Base-by-base conservation (phyloP, 2,113 vertebrate species). In the Scolopax mira region DNA sequence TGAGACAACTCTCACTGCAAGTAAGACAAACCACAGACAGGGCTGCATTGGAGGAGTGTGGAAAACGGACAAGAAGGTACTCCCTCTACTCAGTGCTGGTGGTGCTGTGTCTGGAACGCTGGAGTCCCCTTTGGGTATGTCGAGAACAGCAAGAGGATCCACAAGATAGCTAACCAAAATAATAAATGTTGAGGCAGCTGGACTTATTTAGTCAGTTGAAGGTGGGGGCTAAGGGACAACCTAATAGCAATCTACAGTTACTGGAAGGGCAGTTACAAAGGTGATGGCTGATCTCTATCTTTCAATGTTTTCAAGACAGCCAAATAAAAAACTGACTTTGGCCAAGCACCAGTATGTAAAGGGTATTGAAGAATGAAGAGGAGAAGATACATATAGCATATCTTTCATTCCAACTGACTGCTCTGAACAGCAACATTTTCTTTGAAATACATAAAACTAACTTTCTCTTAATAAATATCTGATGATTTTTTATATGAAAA, bases 301-400 rank as follows among this genome's bases (percentile, higher is more conserved):
- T 35, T 67, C 52, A 39, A 1, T 8, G 8, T n/a, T 57, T 85
- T 71, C 37, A 72, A 62, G 41, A 46, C 8, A 46, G 10, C 6
- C 24, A 61, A 41, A 66, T n/a, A n/a, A n/a, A 42, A 42, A 42
- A 42, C 41, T 57, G 30, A 57, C 33, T 67, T 77, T 37, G 69
- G n/a, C 16, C 18, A 66, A 57, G 66, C 24, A 46, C 7, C 0
- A 0, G 7, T 21, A 61, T 6, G 6, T 28, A 71, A 80, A 77
- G 1, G 5, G 3, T 52, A 28, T 6, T 31, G 9, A 74, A 60
- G 24, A 30, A 70, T 12, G 25, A 11, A 55, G 48, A 58, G 18
- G 10, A 79, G 35, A 9, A 78, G 7, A 39, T 23, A 57, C 2
- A 21, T 12, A 39, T 0, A 46, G 48, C 11, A 22, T 25, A 31